Conservation (phyloP, 23 tunicate genomes). For the Ciona savignyi region DNA sequence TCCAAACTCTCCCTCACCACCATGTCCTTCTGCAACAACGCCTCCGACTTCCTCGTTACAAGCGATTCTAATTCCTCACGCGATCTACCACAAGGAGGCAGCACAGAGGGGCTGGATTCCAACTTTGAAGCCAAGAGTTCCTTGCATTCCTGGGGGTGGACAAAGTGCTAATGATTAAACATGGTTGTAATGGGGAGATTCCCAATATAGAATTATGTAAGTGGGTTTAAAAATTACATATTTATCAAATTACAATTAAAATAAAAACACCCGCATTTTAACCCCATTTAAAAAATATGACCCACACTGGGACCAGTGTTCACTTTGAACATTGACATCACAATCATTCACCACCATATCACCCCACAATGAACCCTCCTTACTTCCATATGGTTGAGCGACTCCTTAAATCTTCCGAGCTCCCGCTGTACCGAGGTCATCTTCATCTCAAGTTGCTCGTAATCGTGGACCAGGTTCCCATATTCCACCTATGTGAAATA, state of each 20-base stretch:
- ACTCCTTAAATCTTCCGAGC: slow-evolving; percentile 28
- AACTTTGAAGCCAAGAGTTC: not conserved
- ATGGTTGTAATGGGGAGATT: too few relatives aligned
- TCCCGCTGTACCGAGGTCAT: slow-evolving; percentile 38
- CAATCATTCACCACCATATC: too few relatives aligned
- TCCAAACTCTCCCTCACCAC: slow-evolving; percentile 17
- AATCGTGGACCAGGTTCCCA: slow-evolving; percentile 81
- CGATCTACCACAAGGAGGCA: slow-evolving; percentile 4
- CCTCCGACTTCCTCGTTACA: slow-evolving; percentile 32
- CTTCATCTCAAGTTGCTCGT: slow-evolving; percentile 71
- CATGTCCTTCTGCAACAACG: slow-evolving; percentile 58
- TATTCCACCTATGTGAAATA: too few relatives aligned
- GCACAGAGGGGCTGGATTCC: not conserved
- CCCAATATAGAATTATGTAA: too few relatives aligned
- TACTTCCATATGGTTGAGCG: slow-evolving; percentile 56
- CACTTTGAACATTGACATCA: too few relatives aligned
- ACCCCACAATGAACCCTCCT: too few relatives aligned
- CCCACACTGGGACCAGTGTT: too few relatives aligned
- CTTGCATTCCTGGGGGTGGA: not conserved
- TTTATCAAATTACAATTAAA: too few relatives aligned
- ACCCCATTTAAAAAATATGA: too few relatives aligned
- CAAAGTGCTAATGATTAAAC: too few relatives aligned
- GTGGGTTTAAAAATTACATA: too few relatives aligned
- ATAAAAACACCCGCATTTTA: too few relatives aligned
- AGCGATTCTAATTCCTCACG: slow-evolving; percentile 20